Evolutionary conservation across 2,113 vertebrate species (phyloP), one percentile per base, ranked within the genome.

Genomic region (Alouatta palliata): DNA sequence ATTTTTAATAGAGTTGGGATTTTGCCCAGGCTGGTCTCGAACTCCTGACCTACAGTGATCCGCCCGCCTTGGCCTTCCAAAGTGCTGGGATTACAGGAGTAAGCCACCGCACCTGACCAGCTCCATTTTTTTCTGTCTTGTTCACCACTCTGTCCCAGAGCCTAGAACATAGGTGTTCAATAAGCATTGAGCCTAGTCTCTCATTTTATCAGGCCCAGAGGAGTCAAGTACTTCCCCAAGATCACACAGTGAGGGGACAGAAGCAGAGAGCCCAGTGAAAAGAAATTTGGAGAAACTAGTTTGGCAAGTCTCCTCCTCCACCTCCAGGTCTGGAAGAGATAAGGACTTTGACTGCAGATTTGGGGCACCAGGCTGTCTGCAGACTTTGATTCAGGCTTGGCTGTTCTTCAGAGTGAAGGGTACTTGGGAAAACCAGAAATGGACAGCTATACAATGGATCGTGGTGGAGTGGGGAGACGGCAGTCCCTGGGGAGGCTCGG

Each of bases 241-340:
- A 23, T 25, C 86, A 85, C 30, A 76, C 5, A 56, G 80, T 70
- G 35, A 11, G 20, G 30, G 8, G 47, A 91, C 45, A 83, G 45
- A 75, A 37, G 27, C 10, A 85, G 54, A 84, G 58, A 86, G 68
- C 49, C 2, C 40, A 40, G 23, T 0, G 27, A 20, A 80, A 61
- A 84, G 14, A 30, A 52, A 94, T 64, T 82, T 87, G 61, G 37
- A 95, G 81, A 93, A 97, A 95, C 88, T 73, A 83, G 92, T 93
- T 77, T 87, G 56, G n/a, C 56, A 25, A 81, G 87, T 94, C 61
- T 68, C 56, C 40, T 14, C 5, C 19, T 20, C 23, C 16, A 40
- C 9, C 20, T 21, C 54, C 40, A 70, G 30, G 43, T 35, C 25
- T 14, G 77, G 21, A 70, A 64, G 43, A 47, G 43, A 58, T 66